Base-by-base conservation (phyloP, 1,140 invertebrate species). In the Cotesia vestalis region DNA sequence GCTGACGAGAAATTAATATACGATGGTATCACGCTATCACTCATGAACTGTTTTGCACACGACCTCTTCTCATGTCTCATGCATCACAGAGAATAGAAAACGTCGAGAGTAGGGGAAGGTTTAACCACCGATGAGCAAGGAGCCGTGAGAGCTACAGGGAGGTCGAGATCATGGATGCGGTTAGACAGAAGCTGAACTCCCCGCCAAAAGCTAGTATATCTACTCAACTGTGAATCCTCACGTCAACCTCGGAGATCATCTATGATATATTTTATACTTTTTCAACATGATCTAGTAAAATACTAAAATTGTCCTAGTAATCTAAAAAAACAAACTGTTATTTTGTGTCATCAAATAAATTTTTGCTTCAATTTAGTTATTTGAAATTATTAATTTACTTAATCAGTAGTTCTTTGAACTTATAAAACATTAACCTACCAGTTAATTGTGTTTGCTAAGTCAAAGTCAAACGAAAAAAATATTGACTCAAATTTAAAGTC, bases 81-180 rank as follows among this genome's bases (percentile, higher is more conserved):
- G 17, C 17, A 17, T 17, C 17, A 17, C 60, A 40, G 38, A 40
- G 38, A 40, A 4, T 20, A 12, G 20, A 62, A 12, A 6, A 14
- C 27, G 60, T 12, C 34, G 8, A 12, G 60, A 27, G 12, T 12
- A 12, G n/a, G 4, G 60, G 27, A 8, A 27, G 60, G 60, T 62
- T 62, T 17, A 62, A 62, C 60, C 60, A 62, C 60, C 60, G 60
- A 27, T 62, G 60, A 11, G 60, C 34, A 62, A 62, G 17, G 60
- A 62, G 35, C 60, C 60, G 60, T 62, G 27, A 62, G 53, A 12
- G 60, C 20, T 12, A 14, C 11, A 27, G 27, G 60, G 60, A 27
- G 14, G 60, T 20, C 4, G 60, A 0, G 17, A 62, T 36, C 17
- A 12, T 27, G 60, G 27, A 62, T 20, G 60, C 35, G 35, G 60